phyloP scores from a whole-genome alignment of 2,888 invertebrate species.

The Parascotia fuliginaria region DNA sequence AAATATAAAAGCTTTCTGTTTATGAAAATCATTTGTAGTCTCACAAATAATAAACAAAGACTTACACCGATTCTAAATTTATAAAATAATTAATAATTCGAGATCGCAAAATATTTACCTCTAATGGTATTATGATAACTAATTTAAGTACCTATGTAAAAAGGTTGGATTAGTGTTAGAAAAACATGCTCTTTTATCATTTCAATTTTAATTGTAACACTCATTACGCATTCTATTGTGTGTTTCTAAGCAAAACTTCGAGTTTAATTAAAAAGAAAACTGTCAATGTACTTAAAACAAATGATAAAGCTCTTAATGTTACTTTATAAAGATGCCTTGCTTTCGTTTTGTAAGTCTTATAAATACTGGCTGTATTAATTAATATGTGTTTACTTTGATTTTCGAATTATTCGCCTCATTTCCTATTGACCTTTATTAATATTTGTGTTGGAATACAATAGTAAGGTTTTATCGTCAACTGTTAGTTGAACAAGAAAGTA shows the following conservation, averaged over 20 bases:
- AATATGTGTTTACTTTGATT: constrained; percentile 1
- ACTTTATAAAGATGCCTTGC: neutral
- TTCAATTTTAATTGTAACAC: neutral
- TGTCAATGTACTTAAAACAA: neutral
- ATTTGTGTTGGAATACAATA: neutral
- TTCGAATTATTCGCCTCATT: neutral
- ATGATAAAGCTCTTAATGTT: neutral
- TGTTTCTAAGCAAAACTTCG: neutral
- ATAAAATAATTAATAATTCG: no score
- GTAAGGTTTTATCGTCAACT: neutral
- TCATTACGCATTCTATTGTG: neutral
- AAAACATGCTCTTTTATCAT: neutral
- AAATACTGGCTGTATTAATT: constrained; percentile 4
- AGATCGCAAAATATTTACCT: no score
- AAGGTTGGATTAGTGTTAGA: neutral
- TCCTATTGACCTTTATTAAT: neutral
- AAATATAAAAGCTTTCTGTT: neutral
- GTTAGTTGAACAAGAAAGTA: no score
- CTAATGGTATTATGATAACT: no score
- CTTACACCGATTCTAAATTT: no score
- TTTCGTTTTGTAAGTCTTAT: constrained; percentile 2
- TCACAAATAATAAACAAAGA: neutral
- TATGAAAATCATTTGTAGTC: neutral
- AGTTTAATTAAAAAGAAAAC: neutral
- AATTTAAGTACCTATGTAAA: neutral